These are phyloP conservation scores for Dryobota labecula DNA, from an alignment of 2,888 invertebrate species.

Conservation along the genomic window DNA sequence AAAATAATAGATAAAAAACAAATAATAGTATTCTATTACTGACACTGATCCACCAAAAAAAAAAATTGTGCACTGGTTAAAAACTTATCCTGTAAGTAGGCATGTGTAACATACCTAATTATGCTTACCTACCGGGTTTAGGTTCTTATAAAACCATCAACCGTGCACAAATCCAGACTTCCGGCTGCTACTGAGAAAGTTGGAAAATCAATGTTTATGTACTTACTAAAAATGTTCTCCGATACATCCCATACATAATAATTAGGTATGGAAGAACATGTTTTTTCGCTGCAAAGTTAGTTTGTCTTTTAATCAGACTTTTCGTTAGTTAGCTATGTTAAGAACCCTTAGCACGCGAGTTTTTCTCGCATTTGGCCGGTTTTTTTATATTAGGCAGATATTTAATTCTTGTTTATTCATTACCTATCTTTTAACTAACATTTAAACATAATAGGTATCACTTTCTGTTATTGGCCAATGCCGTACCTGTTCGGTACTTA, in stretches of 20 bases:
- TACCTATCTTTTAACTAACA: not conserved
- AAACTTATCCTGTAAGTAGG: too few relatives aligned
- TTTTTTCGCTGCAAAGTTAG: not conserved
- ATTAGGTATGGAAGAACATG: not conserved
- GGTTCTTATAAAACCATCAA: too few relatives aligned
- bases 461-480: not conserved
- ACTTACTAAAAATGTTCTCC: not conserved
- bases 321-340: not conserved
- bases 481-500: conserved; percentile 1
- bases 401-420: not conserved
- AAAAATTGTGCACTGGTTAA: too few relatives aligned
- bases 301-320: not conserved
- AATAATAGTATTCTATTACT: too few relatives aligned
- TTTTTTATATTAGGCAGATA: too few relatives aligned
- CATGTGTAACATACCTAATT: too few relatives aligned
- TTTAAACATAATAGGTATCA: not conserved
- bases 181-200: too few relatives aligned
- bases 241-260: too few relatives aligned
- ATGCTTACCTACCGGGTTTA: too few relatives aligned
- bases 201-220: not conserved
- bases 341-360: too few relatives aligned
- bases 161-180: not conserved
- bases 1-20: too few relatives aligned
- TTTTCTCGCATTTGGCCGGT: not conserved
- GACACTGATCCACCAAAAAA: too few relatives aligned